Percentiles rank a stretch among this genome's conserved stretches.
These are phyloP conservation scores for Trichoplusia ni DNA, from an alignment of 1,140 invertebrate species.

Conservation along the genomic window DNA sequence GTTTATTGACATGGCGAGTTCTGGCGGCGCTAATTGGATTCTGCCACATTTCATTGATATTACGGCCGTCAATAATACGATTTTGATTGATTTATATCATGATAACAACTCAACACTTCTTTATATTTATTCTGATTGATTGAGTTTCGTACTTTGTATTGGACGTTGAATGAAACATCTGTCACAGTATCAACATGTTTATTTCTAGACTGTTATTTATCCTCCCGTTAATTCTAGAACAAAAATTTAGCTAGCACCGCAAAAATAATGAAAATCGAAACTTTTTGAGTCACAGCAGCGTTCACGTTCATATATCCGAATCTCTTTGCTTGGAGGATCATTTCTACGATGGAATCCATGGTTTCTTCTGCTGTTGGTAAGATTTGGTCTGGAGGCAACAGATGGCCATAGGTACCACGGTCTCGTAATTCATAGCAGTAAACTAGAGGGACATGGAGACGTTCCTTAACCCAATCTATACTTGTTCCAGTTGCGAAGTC, in stretches of 20 bases:
- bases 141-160: no score
- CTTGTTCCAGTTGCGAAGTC: slow-evolving; percentile 84
- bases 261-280: slow-evolving; percentile 34
- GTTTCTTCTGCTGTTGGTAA: slow-evolving; percentile 87
- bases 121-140: no score
- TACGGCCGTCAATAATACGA: neutral
- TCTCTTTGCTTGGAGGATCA: slow-evolving; percentile 82
- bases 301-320: slow-evolving; percentile 60
- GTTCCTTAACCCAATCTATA: slow-evolving; percentile 87
- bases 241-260: neutral
- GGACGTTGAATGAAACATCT: no score
- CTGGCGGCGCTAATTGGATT: neutral
- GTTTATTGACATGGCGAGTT: neutral
- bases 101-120: no score
- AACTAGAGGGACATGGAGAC: slow-evolving; percentile 83
- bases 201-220: no score
- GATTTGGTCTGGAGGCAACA: slow-evolving; percentile 89
- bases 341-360: slow-evolving; percentile 84
- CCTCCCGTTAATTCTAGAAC: no score
- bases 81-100: neutral
- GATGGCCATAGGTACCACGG: slow-evolving; percentile 86
- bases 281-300: slow-evolving; percentile 26
- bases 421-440: slow-evolving; percentile 87
- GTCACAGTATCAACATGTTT: no score
- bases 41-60: no score